A percentile compares a stretch with the other conserved stretches of the same genome.
Conservation (phyloP, 2,113 vertebrate species). For the Indicator indicator region DNA sequence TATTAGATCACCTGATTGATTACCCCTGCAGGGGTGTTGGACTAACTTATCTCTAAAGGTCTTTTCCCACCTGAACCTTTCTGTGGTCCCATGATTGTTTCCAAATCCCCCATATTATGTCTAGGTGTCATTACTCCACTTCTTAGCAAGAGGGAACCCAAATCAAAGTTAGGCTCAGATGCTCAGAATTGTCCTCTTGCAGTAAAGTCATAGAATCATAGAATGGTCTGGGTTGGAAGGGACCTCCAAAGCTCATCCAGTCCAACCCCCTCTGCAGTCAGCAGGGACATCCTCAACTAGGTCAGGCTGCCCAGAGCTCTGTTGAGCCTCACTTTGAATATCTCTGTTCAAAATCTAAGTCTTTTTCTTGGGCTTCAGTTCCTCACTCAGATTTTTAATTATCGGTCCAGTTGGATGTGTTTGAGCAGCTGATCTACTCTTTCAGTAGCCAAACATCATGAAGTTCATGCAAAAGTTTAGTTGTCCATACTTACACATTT, state of each 20-base stretch:
- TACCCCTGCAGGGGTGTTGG: not conserved
- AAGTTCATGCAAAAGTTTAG: not conserved
- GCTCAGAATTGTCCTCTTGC: not conserved
- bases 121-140: not conserved
- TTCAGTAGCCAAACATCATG: not conserved
- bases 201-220: not conserved
- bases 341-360: too few species aligned
- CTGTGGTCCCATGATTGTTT: not conserved
- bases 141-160: not conserved
- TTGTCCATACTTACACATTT: not conserved
- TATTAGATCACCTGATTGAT: not conserved
- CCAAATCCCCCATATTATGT: not conserved
- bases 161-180: not conserved
- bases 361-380: not conserved
- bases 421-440: not conserved
- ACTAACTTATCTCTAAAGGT: not conserved
- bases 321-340: too few species aligned
- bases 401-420: not conserved
- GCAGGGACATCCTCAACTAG: too few species aligned
- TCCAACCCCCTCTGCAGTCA: too few species aligned
- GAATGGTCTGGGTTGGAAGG: too few species aligned
- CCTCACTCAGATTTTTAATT: not conserved
- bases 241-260: too few species aligned
- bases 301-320: too few species aligned
- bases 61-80: not conserved